Conservation (phyloP, 1,140 invertebrate species). For the Pygmarrhopalites habei region DNA sequence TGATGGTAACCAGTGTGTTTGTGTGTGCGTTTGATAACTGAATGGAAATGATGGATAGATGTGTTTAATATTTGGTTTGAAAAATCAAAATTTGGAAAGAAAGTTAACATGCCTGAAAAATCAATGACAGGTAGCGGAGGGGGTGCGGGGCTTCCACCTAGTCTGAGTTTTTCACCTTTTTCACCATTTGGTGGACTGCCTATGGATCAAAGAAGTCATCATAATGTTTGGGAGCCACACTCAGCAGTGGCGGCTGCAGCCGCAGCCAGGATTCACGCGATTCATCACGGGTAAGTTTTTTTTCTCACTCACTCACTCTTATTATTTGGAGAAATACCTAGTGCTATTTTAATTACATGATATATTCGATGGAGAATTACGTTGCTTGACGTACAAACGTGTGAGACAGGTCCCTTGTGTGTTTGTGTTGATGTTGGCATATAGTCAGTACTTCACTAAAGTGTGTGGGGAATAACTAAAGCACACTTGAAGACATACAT, state of each 20-base stretch:
- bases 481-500: too few species aligned
- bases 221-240: conserved; percentile 34
- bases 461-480: too few species aligned
- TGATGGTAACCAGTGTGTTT: too few species aligned
- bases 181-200: conserved; percentile 32
- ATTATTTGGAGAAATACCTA: background rate
- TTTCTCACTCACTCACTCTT: background rate
- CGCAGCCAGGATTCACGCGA: conserved; percentile 36
- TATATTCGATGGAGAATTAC: background rate
- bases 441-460: too few species aligned
- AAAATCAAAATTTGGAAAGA: too few species aligned
- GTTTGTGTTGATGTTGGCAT: too few species aligned
- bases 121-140: conserved; percentile 29
- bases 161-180: conserved; percentile 34
- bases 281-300: conserved; percentile 36
- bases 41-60: too few species aligned
- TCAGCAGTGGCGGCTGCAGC: conserved; percentile 34
- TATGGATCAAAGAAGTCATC: conserved; percentile 23
- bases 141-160: conserved; percentile 30
- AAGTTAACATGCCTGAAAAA: conserved; percentile 37
- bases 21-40: too few species aligned
- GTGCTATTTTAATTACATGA: conserved; percentile 7
- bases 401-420: background rate
- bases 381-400: background rate
- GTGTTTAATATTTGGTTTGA: too few species aligned